Evolutionary conservation across 2,797 vertebrate species (phyloP).

Genomic region (Rhinatrema bivittatum): DNA sequence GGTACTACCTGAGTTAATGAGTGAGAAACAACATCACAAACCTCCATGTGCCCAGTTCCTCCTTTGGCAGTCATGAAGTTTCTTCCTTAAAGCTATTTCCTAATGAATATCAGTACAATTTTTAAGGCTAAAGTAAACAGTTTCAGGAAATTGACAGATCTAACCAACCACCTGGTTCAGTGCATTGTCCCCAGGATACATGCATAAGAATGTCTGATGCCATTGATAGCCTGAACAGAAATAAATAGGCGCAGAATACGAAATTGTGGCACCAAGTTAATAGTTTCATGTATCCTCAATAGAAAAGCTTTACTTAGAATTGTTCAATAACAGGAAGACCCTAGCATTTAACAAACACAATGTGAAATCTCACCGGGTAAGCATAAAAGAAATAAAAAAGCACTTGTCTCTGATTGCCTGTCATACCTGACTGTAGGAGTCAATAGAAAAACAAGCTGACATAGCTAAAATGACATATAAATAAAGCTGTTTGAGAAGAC

Average conservation of each 20-base stretch:
- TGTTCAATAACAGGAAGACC: neutral
- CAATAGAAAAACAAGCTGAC: neutral
- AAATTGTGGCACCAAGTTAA: neutral
- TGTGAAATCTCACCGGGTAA: neutral
- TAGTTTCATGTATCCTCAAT: neutral
- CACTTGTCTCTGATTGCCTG: conserved; percentile 4
- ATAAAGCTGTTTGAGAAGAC: conserved; percentile 14
- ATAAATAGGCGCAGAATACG: neutral
- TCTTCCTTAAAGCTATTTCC: too few relatives aligned
- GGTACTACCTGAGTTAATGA: too few relatives aligned
- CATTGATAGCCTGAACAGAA: neutral
- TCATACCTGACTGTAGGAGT: neutral
- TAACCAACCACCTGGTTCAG: too few relatives aligned
- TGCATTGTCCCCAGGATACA: too few relatives aligned
- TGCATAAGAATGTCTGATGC: too few relatives aligned
- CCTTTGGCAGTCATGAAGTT: too few relatives aligned
- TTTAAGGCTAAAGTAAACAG: too few relatives aligned
- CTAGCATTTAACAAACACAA: neutral
- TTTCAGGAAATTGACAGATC: too few relatives aligned
- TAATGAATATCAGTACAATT: too few relatives aligned
- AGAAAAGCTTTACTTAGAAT: fast-evolving
- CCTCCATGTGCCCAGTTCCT: too few relatives aligned
- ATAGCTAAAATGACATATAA: conserved; percentile 14
- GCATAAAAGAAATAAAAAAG: neutral
- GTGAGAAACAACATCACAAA: too few relatives aligned